These are phyloP conservation scores for Hemiprocne comata DNA, from an alignment of 2,113 vertebrate genomes.

Conservation along the genomic window DNA sequence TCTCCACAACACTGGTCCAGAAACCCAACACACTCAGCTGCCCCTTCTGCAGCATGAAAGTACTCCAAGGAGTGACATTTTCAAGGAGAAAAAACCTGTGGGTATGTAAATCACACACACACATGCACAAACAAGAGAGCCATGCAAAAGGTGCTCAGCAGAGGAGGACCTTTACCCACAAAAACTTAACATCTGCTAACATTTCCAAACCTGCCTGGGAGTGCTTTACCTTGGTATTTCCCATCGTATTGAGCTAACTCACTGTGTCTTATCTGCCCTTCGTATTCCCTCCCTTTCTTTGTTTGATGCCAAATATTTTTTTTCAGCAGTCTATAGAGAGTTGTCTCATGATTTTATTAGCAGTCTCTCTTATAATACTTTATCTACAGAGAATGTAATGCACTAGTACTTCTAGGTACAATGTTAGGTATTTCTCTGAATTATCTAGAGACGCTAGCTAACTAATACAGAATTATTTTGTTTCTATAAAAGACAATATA, in stretches of 20 bases:
- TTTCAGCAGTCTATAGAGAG: not conserved
- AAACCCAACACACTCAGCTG: not conserved
- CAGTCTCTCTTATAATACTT: not conserved
- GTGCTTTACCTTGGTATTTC: not conserved
- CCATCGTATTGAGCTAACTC: not conserved
- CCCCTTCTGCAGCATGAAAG: not conserved
- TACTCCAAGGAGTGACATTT: not conserved
- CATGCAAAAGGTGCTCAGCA: not conserved
- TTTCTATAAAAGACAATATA: not conserved
- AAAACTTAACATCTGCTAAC: not conserved
- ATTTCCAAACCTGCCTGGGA: not conserved
- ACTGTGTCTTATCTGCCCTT: not conserved
- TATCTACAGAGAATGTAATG: not conserved
- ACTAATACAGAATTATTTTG: not conserved
- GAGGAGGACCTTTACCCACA: not conserved
- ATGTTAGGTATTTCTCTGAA: not conserved
- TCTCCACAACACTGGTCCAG: not conserved
- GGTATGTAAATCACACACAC: not conserved
- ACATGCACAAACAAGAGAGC: not conserved
- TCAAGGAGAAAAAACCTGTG: not conserved
- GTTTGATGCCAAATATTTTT: not conserved
- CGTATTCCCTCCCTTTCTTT: not conserved
- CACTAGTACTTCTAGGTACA: not conserved
- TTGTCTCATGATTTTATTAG: not conserved
- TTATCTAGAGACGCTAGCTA: not conserved